phyloP scores from a whole-genome alignment of 2,113 vertebrate species.

The Varanus salvator region DNA sequence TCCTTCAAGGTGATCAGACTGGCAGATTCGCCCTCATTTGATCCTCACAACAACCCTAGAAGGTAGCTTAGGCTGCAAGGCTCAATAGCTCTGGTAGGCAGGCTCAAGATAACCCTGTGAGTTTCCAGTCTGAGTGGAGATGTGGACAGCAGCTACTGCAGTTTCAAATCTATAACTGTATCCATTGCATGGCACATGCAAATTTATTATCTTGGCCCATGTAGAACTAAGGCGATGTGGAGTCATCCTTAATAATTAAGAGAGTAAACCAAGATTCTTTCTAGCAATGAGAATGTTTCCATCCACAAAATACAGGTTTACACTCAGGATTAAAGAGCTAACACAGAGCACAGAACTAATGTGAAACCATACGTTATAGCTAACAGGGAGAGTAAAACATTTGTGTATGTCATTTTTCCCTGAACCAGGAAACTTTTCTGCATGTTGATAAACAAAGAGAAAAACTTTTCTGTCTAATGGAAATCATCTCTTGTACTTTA shows the following conservation, averaged over 20 bases:
- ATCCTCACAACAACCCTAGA: neutral
- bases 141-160: neutral
- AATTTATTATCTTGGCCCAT: neutral
- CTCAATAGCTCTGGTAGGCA: too few species aligned
- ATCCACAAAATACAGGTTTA: neutral
- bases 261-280: neutral
- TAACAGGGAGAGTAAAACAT: neutral
- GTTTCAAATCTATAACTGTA: neutral
- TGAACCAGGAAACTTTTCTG: constrained; percentile 13
- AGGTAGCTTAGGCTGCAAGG: neutral
- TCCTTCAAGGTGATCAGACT: neutral
- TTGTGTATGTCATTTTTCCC: neutral
- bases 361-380: neutral
- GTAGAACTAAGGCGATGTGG: neutral
- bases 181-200: neutral
- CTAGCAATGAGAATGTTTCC: neutral
- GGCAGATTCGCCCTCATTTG: neutral
- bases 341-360: neutral
- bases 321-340: neutral
- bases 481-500: constrained; percentile 35
- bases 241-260: neutral
- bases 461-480: constrained; percentile 28
- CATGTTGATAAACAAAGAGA: constrained; percentile 26
- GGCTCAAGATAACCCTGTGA: neutral
- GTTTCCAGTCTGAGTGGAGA: neutral